Evolutionary conservation across 2,888 invertebrate species (phyloP).

Genomic region (Tenodera sinensis): DNA sequence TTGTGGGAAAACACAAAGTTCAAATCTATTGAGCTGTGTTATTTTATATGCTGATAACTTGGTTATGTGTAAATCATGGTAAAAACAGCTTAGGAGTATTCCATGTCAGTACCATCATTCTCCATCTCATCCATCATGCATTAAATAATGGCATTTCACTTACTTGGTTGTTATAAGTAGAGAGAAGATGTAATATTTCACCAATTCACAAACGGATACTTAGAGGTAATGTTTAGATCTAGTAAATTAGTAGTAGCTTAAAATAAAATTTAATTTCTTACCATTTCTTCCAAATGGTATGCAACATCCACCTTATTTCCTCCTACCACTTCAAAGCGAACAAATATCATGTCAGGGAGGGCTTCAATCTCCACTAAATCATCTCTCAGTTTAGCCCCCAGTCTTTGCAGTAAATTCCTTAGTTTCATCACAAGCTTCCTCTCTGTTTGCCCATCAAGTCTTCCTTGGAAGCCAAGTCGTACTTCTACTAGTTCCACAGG

Average conservation of each 20-base stretch:
- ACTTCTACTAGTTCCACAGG: constrained; percentile 73
- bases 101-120: too few species aligned
- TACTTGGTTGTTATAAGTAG: too few species aligned
- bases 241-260: neutral
- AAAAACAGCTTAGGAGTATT: too few species aligned
- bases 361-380: constrained; percentile 53
- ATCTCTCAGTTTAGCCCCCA: constrained; percentile 43
- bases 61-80: too few species aligned
- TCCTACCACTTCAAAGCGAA: constrained; percentile 66
- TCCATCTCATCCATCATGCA: too few species aligned
- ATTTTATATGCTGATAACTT: too few species aligned
- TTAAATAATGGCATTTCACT: too few species aligned
- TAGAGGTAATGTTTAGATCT: neutral
- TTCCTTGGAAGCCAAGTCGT: constrained; percentile 67
- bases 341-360: constrained; percentile 50
- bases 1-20: too few species aligned
- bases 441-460: constrained; percentile 43
- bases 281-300: constrained; percentile 74
- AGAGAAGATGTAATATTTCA: too few species aligned
- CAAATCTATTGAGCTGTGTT: too few species aligned
- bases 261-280: constrained; percentile 42
- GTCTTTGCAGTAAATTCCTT: constrained; percentile 40
- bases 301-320: constrained; percentile 73
- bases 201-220: too few species aligned
- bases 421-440: constrained; percentile 33